Conservation (phyloP, 1,140 invertebrate genomes). For the Macrocentrus cingulum region DNA sequence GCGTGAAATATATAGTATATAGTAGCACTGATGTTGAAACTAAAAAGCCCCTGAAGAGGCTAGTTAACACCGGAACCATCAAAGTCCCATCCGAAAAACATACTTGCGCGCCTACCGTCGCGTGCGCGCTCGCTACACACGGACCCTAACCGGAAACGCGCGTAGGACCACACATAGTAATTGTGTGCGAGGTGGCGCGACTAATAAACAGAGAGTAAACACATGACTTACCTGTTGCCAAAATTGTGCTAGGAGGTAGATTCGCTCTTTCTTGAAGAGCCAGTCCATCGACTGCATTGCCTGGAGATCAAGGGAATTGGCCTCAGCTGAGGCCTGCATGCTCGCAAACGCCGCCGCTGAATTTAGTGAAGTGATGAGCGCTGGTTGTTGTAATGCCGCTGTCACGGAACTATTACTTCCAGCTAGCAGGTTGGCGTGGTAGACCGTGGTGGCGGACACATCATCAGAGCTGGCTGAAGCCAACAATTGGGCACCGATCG, state of each 20-base stretch:
- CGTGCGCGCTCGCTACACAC: too few relatives aligned
- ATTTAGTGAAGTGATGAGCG: conserved; percentile 48
- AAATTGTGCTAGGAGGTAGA: conserved; percentile 88
- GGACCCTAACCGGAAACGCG: not conserved
- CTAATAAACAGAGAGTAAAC: too few relatives aligned
- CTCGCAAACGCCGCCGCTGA: conserved; percentile 66
- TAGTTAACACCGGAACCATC: too few relatives aligned
- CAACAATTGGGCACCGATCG: conserved; percentile 58
- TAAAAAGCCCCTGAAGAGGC: too few relatives aligned
- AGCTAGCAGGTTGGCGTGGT: conserved; percentile 57
- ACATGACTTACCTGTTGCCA: conserved; percentile 93
- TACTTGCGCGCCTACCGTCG: too few relatives aligned
- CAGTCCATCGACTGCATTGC: conserved; percentile 91
- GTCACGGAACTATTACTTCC: conserved; percentile 53
- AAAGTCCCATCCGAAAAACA: too few relatives aligned
- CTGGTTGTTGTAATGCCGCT: conserved; percentile 52
- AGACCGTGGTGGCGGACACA: conserved; percentile 49
- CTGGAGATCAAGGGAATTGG: conserved; percentile 68
- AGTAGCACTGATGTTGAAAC: too few relatives aligned
- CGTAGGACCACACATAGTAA: too few relatives aligned
- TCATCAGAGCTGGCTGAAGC: conserved; percentile 51
- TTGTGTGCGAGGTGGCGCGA: too few relatives aligned
- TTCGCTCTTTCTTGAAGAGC: conserved; percentile 91
- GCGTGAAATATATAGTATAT: too few relatives aligned
- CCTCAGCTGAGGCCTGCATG: conserved; percentile 74